These are phyloP conservation scores for Anseranas semipalmata DNA, from an alignment of 2,113 vertebrate genomes.

Conservation along the genomic window DNA sequence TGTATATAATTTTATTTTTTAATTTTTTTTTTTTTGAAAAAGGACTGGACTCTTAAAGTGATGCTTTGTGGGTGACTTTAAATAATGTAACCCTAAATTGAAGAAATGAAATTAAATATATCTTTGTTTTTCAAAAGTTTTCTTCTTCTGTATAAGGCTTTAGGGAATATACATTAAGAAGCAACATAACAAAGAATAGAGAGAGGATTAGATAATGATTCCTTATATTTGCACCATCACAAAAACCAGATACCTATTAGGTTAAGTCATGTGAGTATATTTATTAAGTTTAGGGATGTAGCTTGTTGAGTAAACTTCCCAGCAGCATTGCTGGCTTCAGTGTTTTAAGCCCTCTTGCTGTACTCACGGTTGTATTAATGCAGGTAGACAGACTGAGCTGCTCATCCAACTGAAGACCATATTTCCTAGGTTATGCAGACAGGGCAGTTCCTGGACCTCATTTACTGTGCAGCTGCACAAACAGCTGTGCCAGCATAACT, in stretches of 20 bases:
- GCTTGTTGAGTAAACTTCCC: not conserved
- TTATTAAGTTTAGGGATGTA: not conserved
- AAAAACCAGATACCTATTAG: not conserved
- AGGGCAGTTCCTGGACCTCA: not conserved
- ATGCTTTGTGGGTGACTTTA: not conserved
- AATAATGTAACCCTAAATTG: not conserved
- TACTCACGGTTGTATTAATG: not conserved
- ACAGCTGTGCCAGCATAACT: not conserved
- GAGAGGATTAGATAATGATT: not conserved
- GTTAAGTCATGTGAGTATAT: not conserved
- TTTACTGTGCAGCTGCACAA: not conserved
- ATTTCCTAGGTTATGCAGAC: not conserved
- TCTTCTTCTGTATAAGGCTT: not conserved
- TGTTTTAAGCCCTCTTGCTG: not conserved
- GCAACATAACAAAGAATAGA: not conserved
- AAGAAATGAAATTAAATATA: not conserved
- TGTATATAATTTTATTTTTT: no score
- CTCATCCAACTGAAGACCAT: accelerated
- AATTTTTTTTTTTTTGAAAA: not conserved
- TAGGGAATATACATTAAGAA: not conserved
- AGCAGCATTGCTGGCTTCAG: not conserved
- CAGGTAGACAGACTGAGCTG: not conserved
- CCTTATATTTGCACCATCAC: not conserved
- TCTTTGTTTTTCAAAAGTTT: not conserved
- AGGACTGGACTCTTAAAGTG: not conserved